Conservation (phyloP, 2,113 vertebrate species). For the Neogobius melanostomus region DNA sequence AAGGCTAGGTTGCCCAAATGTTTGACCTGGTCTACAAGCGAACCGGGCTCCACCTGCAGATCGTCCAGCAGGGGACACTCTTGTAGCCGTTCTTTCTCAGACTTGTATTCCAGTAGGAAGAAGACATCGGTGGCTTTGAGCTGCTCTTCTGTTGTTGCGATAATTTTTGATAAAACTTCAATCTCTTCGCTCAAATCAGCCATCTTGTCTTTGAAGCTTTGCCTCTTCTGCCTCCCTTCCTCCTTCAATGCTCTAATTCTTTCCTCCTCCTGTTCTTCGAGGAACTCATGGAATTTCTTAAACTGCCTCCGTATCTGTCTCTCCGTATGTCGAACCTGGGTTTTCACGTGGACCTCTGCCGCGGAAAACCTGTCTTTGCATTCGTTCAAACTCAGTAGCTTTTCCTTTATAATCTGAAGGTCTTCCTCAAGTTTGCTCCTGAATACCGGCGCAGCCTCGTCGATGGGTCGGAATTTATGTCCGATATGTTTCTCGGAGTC, state of each 20-base stretch:
- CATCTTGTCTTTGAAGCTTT: background rate
- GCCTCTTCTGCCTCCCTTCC: background rate
- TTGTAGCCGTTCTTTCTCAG: background rate
- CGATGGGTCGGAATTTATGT: background rate
- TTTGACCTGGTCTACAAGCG: background rate
- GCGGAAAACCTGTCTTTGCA: background rate
- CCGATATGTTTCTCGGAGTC: background rate
- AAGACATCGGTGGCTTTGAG: background rate
- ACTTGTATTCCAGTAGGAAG: background rate
- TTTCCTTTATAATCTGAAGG: background rate
- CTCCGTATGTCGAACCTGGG: background rate
- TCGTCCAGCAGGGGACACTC: constrained; percentile 4
- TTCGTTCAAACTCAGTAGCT: background rate
- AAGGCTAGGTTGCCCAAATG: background rate
- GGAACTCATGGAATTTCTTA: background rate
- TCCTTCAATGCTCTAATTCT: background rate
- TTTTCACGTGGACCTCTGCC: background rate
- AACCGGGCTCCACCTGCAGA: background rate
- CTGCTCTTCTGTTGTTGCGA: background rate
- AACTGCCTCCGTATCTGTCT: background rate
- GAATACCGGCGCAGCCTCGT: background rate
- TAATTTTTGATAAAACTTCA: background rate
- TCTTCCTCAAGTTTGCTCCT: accelerated
- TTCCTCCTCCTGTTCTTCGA: background rate
- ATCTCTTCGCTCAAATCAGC: background rate